A percentile compares a stretch with the other conserved stretches of the same genome.
Evolutionary conservation across 2,113 vertebrate species (phyloP).

Genomic region (Brachyhypopomus gauderio): DNA sequence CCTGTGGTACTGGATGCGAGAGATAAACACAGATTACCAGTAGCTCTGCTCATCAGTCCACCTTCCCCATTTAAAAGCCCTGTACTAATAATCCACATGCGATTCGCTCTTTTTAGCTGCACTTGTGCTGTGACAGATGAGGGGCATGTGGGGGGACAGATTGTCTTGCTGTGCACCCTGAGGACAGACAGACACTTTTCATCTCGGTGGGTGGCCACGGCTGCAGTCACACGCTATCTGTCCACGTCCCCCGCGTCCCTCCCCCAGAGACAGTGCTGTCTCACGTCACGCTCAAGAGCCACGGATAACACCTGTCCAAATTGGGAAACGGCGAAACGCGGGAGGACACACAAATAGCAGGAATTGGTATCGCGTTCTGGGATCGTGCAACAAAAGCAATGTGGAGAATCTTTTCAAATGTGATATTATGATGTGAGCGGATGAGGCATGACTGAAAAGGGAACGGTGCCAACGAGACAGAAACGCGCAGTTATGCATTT

Average conservation of each 20-base stretch:
- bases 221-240: slow-evolving; percentile 60
- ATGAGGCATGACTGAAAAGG: not conserved
- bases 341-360: not conserved
- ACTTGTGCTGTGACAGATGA: not conserved
- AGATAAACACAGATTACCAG: slow-evolving; percentile 42
- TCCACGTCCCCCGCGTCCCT: slow-evolving; percentile 40
- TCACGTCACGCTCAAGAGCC: slow-evolving; percentile 29
- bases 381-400: not conserved
- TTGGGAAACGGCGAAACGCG: not conserved
- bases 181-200: slow-evolving; percentile 56
- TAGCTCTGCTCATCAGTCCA: not conserved
- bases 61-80: not conserved
- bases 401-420: not conserved
- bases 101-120: not conserved
- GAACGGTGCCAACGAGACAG: not conserved
- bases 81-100: not conserved
- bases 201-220: slow-evolving; percentile 66
- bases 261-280: slow-evolving; percentile 21
- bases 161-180: slow-evolving; percentile 52
- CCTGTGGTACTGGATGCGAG: slow-evolving; percentile 51
- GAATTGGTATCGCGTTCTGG: not conserved
- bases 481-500: not conserved
- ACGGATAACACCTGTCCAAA: slow-evolving; percentile 37
- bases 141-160: slow-evolving; percentile 29
- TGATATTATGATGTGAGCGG: not conserved